Conservation (phyloP, 2,113 vertebrate genomes). For the Oxygymnocypris stewartii region DNA sequence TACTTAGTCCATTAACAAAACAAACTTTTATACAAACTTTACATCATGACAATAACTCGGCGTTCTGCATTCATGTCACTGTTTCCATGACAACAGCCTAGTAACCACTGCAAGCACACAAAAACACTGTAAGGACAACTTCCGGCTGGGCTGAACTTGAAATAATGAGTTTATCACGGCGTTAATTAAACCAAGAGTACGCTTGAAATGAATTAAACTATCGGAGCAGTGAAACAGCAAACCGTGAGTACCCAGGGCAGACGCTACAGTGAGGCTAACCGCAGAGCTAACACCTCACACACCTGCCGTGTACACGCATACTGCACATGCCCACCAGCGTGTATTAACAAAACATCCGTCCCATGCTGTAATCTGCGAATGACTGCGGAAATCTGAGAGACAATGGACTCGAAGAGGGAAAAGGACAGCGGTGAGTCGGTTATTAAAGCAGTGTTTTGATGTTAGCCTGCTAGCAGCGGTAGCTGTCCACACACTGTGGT, state of each 20-base stretch:
- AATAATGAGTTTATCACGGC: background rate
- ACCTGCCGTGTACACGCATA: background rate
- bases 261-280: background rate
- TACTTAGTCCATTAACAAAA: too few relatives aligned
- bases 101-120: conserved; percentile 28
- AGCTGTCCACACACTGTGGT: conserved; percentile 20
- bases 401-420: conserved; percentile 76
- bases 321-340: background rate
- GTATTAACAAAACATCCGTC: background rate
- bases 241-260: background rate
- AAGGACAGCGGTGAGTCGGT: conserved; percentile 74
- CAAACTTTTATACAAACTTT: too few relatives aligned
- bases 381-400: background rate
- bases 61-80: background rate
- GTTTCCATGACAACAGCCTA: conserved; percentile 28
- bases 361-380: conserved; percentile 18
- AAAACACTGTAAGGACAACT: conserved; percentile 13
- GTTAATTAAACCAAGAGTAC: background rate
- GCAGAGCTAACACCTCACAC: conserved; percentile 12
- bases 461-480: background rate
- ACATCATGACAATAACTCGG: too few relatives aligned
- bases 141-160: conserved; percentile 30
- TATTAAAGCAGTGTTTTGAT: background rate
- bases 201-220: background rate
- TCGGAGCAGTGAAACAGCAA: background rate